phyloP scores from a whole-genome alignment of 2,888 invertebrate species.

The Patella ulyssiponensis region DNA sequence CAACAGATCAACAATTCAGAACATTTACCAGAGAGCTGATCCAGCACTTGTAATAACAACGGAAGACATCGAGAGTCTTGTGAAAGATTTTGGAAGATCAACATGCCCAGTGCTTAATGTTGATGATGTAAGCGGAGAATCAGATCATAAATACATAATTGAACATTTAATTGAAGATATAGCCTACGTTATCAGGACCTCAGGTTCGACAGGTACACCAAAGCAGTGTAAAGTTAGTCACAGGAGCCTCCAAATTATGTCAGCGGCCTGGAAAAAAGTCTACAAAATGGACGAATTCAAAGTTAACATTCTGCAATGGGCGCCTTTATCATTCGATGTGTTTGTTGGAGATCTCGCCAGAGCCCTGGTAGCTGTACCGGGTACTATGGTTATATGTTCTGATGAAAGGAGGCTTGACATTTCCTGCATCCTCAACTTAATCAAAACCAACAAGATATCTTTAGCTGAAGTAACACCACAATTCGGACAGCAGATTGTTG shows the following conservation, averaged over 20 bases:
- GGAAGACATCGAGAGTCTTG: background rate
- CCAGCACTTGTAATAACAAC: background rate
- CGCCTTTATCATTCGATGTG: background rate
- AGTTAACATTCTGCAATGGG: slow-evolving; percentile 1
- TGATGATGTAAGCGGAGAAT: background rate
- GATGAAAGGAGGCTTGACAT: slow-evolving; percentile 4
- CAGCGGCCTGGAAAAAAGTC: slow-evolving; percentile 14
- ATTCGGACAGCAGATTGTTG: background rate
- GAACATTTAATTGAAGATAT: background rate
- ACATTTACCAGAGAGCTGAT: background rate
- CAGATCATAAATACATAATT: background rate
- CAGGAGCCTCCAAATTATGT: slow-evolving; percentile 10
- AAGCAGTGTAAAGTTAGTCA: slow-evolving; percentile 15
- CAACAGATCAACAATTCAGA: background rate
- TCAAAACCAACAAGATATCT: background rate
- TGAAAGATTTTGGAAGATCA: background rate
- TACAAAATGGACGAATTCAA: slow-evolving; percentile 15
- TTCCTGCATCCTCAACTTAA: background rate
- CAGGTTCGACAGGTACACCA: slow-evolving; percentile 26
- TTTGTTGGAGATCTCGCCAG: background rate
- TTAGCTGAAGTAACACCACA: background rate
- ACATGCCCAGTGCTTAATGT: background rate
- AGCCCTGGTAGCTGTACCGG: background rate
- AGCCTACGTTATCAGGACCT: slow-evolving; percentile 24
- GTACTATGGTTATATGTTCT: background rate